Evolutionary conservation across 2,888 invertebrate genomes (phyloP).

Genomic region (Operophtera brumata): DNA sequence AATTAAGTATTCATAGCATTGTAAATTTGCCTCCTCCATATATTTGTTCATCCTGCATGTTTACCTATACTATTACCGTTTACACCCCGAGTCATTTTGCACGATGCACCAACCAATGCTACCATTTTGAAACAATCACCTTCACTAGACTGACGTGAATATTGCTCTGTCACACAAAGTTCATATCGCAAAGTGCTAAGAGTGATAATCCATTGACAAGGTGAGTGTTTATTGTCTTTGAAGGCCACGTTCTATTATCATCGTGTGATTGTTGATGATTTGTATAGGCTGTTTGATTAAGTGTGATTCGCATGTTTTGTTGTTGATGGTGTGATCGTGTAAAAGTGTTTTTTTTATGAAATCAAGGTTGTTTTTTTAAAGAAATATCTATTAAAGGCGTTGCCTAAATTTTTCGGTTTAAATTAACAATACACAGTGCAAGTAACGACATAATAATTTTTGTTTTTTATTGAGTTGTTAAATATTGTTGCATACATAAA

Average conservation of each 20-base stretch:
- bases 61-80: constrained; percentile 39
- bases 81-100: constrained; percentile 37
- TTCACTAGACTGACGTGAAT: constrained; percentile 59
- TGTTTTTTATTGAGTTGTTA: too few species aligned
- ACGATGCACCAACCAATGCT: constrained; percentile 45
- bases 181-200: constrained; percentile 29
- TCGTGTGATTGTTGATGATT: constrained; percentile 12
- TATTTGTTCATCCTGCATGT: constrained; percentile 10
- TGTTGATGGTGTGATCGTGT: not conserved
- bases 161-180: constrained; percentile 34
- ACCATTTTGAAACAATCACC: constrained; percentile 64
- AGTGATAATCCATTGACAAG: constrained; percentile 28
- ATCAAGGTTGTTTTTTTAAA: not conserved
- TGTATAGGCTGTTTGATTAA: constrained; percentile 12
- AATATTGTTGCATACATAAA: too few species aligned
- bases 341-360: not conserved
- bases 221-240: constrained; percentile 25
- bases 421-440: too few species aligned
- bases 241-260: constrained; percentile 41
- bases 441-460: too few species aligned
- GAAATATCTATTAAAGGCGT: too few species aligned
- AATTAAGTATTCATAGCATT: too few species aligned
- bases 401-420: too few species aligned
- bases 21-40: constrained; percentile 36
- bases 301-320: not conserved